These are phyloP conservation scores for mouse (Mus musculus) DNA, from an alignment of 2,113 vertebrate species.

Conservation along the genomic window GRCm39 chr10:124010001-124010500, in stretches of 20 bases:
- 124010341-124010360: background rate
- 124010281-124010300: conserved; percentile 79
- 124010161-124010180: background rate
- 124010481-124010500: background rate
- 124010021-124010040: background rate
- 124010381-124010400: too few species aligned
- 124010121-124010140: background rate
- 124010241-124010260: conserved; percentile 81
- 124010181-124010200: background rate
- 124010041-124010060: conserved; percentile 9
- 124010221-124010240: background rate
- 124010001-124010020: background rate
- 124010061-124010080: background rate
- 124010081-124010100: background rate
- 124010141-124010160: conserved; percentile 53
- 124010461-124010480: background rate
- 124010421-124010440: background rate
- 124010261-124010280: conserved; percentile 82
- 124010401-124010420: background rate
- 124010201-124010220: conserved; percentile 33
- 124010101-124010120: conserved; percentile 29
- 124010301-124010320: conserved; percentile 71
- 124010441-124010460: conserved; percentile 7
- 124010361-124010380: background rate
- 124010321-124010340: background rate